Conservation (phyloP, 2,888 invertebrate species). For the Monoplex corrugatus region DNA sequence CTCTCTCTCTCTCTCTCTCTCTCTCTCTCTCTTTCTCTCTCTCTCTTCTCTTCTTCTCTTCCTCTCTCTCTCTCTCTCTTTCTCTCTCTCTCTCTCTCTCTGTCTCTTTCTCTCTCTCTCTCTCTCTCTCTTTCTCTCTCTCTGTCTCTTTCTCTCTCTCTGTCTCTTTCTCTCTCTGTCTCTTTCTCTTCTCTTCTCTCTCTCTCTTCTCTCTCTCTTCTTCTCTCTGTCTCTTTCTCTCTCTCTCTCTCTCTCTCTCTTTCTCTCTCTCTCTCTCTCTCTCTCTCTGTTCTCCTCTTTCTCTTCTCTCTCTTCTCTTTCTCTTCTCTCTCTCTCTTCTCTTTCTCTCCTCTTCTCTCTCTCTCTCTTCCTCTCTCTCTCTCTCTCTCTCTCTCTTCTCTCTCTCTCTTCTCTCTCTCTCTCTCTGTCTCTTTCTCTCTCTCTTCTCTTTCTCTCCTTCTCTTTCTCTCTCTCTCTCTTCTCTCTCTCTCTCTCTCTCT, state of each 20-base stretch:
- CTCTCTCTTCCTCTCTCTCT: neutral
- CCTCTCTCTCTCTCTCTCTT: neutral
- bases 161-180: neutral
- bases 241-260: slow-evolving; percentile 1
- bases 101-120: neutral
- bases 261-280: neutral
- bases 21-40: neutral
- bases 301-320: no score
- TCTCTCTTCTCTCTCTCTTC: neutral
- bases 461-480: no score
- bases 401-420: no score
- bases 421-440: no score
- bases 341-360: no score
- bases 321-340: no score
- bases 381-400: neutral
- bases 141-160: neutral
- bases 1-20: neutral
- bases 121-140: neutral
- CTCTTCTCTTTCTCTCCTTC: no score
- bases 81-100: neutral
- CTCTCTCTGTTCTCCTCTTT: neutral
- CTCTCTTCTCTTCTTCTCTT: no score
- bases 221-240: slow-evolving; percentile 1
- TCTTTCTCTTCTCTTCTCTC: no score
- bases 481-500: no score